Conservation (phyloP, 64 coral and sea anemone genomes). For the Stylophora pistillata region DNA sequence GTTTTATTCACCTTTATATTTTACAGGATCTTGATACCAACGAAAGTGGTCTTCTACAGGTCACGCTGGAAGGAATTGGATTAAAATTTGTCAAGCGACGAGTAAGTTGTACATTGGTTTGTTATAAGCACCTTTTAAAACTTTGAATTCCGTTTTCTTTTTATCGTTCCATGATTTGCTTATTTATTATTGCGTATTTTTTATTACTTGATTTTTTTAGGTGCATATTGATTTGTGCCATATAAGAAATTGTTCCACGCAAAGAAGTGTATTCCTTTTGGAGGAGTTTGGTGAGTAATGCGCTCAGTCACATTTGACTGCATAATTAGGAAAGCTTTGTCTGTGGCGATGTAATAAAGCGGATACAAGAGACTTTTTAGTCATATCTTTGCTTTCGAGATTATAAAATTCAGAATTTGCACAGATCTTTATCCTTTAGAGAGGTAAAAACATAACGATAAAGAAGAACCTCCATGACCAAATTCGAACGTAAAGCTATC, state of each 20-base stretch:
- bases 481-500: too few relatives aligned
- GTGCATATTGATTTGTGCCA: constrained; percentile 91
- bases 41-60: constrained; percentile 70
- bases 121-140: not conserved
- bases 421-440: too few relatives aligned
- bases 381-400: too few relatives aligned
- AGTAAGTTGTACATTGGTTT: constrained; percentile 21
- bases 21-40: constrained; percentile 68
- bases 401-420: too few relatives aligned
- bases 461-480: too few relatives aligned
- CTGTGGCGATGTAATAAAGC: too few relatives aligned
- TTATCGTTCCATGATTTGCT: not conserved
- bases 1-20: not conserved
- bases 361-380: too few relatives aligned
- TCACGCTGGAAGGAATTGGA: constrained; percentile 86
- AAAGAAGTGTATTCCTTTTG: constrained; percentile 91
- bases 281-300: constrained; percentile 87
- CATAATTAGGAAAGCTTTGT: too few relatives aligned
- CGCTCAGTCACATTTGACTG: not conserved
- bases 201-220: constrained; percentile 31
- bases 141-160: not conserved
- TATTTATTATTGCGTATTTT: not conserved
- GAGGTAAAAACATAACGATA: too few relatives aligned
- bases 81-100: constrained; percentile 84
- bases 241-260: constrained; percentile 97